Percentiles rank a stretch among this genome's conserved stretches.
Conservation (phyloP, 2,888 invertebrate species). For the Aelia acuminata region DNA sequence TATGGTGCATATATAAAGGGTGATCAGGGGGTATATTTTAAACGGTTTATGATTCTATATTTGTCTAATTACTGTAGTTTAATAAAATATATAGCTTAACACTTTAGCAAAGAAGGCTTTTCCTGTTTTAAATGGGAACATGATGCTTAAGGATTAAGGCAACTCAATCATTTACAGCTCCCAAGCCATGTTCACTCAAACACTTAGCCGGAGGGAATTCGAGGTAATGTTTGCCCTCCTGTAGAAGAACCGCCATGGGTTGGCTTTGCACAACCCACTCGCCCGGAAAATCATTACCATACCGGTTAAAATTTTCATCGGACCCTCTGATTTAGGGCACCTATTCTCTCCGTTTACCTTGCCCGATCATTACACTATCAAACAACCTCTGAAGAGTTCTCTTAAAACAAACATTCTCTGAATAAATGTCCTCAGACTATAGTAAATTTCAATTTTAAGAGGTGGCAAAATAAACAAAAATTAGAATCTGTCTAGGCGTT, state of each 20-base stretch:
- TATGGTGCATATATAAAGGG: too few relatives aligned
- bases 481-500: too few relatives aligned
- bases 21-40: too few relatives aligned
- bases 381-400: neutral
- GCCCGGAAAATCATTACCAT: slow-evolving; percentile 4
- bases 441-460: too few relatives aligned
- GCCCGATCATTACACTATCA: neutral
- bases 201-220: slow-evolving; percentile 1
- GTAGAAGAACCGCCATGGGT: neutral
- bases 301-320: slow-evolving; percentile 23
- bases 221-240: slow-evolving; percentile 9
- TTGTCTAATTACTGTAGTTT: too few relatives aligned
- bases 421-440: too few relatives aligned
- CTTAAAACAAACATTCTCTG: neutral
- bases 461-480: too few relatives aligned
- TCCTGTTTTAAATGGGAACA: neutral
- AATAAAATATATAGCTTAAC: too few relatives aligned
- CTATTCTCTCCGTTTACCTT: neutral
- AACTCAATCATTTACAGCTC: slow-evolving; percentile 4
- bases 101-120: neutral
- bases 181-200: neutral
- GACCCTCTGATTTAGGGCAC: neutral
- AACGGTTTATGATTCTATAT: too few relatives aligned
- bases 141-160: neutral
- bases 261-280: neutral